Evolutionary conservation across 2,888 invertebrate genomes (phyloP).

Genomic region (Parnassius apollo): DNA sequence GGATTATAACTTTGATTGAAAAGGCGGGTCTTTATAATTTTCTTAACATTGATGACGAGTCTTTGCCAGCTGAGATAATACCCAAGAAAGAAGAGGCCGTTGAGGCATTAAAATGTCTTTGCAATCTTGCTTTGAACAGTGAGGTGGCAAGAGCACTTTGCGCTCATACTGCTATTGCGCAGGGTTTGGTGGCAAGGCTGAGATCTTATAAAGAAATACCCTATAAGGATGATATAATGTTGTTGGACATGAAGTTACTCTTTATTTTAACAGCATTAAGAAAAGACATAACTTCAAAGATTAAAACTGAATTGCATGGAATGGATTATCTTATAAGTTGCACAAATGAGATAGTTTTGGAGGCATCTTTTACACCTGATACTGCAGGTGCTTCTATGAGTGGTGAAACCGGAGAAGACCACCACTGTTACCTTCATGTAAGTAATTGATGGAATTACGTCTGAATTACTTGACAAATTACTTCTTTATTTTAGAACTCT

Average conservation of each 20-base stretch:
- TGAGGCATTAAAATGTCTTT: constrained; percentile 93
- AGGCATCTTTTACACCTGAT: constrained; percentile 51
- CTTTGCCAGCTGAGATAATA: constrained; percentile 53
- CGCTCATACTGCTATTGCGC: constrained; percentile 82
- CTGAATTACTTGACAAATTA: neutral
- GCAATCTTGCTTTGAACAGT: constrained; percentile 92
- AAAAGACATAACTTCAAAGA: constrained; percentile 83
- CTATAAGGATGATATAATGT: constrained; percentile 86
- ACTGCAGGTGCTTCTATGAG: constrained; percentile 35
- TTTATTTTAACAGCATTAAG: constrained; percentile 94
- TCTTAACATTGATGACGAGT: constrained; percentile 56
- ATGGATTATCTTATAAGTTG: constrained; percentile 85
- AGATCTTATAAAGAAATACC: constrained; percentile 84
- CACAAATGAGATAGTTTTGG: constrained; percentile 83
- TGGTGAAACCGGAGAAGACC: constrained; percentile 38
- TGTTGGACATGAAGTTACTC: constrained; percentile 92
- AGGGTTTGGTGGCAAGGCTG: constrained; percentile 87
- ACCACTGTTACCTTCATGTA: constrained; percentile 52
- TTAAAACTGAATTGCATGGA: constrained; percentile 86
- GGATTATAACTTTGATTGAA: constrained; percentile 85
- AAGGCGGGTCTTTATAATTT: constrained; percentile 83
- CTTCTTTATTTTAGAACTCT: constrained; percentile 8
- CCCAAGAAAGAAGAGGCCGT: constrained; percentile 81
- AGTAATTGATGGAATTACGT: constrained; percentile 30
- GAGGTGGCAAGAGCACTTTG: constrained; percentile 66